A percentile compares a stretch with the other conserved stretches of the same genome.
Conservation (phyloP, 2,888 invertebrate species). For the Podotricha telesiphe region DNA sequence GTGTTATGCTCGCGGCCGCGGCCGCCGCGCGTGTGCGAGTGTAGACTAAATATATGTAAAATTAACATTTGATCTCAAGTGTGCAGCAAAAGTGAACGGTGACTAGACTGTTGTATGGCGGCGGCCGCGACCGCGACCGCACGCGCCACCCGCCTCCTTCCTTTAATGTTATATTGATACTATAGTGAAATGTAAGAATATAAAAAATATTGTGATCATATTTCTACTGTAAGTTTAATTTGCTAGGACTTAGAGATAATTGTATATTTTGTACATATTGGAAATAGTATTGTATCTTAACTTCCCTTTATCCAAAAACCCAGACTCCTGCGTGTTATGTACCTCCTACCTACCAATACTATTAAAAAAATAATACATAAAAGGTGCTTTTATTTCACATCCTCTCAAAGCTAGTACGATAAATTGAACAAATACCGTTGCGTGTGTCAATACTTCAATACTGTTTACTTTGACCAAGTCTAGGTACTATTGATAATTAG, state of each 20-base stretch:
- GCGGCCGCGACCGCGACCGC: constrained; percentile 62
- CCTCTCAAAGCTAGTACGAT: neutral
- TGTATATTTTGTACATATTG: constrained; percentile 85
- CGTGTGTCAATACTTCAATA: too few relatives aligned
- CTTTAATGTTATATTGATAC: constrained; percentile 42
- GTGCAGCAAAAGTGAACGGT: constrained; percentile 80
- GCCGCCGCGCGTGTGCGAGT: constrained; percentile 75
- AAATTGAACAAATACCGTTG: neutral
- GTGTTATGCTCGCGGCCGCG: constrained; percentile 57
- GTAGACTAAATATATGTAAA: constrained; percentile 78
- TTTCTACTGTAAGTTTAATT: constrained; percentile 80
- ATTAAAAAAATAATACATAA: constrained; percentile 84
- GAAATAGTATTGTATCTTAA: constrained; percentile 84
- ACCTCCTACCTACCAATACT: constrained; percentile 85
- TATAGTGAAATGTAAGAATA: constrained; percentile 74
- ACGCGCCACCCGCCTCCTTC: constrained; percentile 56
- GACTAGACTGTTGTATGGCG: constrained; percentile 70
- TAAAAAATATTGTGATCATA: constrained; percentile 84
- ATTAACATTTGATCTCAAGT: constrained; percentile 83
- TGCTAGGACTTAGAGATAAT: constrained; percentile 76
- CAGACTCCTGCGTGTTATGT: constrained; percentile 84
- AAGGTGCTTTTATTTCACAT: constrained; percentile 54
- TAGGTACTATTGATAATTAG: neutral
- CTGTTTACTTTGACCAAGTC: neutral
- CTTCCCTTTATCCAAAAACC: constrained; percentile 82